Percentiles rank a stretch among this genome's conserved stretches.
phyloP scores from a whole-genome alignment of 2,113 vertebrate species.

The Leiothrix lutea region DNA sequence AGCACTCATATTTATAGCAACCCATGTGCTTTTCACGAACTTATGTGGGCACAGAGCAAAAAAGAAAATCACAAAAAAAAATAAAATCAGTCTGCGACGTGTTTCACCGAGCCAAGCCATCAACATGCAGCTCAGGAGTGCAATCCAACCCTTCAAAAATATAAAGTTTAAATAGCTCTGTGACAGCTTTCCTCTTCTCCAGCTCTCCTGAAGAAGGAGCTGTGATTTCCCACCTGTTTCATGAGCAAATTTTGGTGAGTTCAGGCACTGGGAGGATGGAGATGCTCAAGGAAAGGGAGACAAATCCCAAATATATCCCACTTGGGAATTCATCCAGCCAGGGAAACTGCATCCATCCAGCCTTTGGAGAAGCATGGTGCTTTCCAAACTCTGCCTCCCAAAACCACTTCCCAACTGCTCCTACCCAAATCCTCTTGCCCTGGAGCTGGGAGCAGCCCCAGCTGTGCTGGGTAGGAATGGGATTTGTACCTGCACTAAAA shows the following conservation, averaged over 20 bases:
- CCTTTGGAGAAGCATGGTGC: background rate
- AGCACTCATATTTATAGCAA: slow-evolving; percentile 21
- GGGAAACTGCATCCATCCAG: background rate
- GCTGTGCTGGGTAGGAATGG: rapidly evolving
- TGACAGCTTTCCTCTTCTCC: background rate
- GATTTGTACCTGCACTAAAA: background rate
- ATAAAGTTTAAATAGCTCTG: background rate
- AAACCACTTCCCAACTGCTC: background rate
- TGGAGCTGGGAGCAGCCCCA: background rate
- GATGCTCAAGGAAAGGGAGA: background rate
- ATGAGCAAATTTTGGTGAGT: background rate
- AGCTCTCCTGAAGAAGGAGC: background rate
- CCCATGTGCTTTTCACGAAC: background rate
- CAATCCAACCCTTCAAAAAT: background rate
- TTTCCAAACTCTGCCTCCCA: background rate
- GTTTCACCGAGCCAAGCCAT: background rate
- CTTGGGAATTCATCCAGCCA: background rate
- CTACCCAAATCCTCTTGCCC: background rate
- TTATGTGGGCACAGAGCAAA: background rate
- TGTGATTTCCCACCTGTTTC: background rate
- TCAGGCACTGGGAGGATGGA: background rate
- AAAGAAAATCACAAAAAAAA: background rate
- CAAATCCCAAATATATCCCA: background rate
- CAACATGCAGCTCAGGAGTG: background rate
- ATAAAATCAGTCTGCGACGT: background rate